Evolutionary conservation across 1,140 invertebrate genomes (phyloP), one percentile per base, ranked within the genome.

Genomic region (Drosophila mauritiana): DNA sequence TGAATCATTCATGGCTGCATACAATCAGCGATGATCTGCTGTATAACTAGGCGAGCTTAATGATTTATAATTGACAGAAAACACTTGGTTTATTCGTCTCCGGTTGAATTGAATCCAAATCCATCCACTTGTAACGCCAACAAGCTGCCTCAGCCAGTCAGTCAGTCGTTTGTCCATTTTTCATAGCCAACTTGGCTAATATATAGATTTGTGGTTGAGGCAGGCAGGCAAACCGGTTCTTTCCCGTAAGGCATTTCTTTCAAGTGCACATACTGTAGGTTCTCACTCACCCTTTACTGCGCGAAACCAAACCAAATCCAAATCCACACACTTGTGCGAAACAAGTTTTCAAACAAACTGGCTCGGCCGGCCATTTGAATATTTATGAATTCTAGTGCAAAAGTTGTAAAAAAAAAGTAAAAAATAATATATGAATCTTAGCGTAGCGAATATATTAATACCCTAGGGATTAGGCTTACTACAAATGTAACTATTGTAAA

Each of bases 301-400:
- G 64, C 63, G 20, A 79, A 81, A 64, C 57, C 45, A 56, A 68
- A 73, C 51, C 54, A 45, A 56, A 73, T 67, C 51, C 54, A 45
- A 56, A 73, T 67, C 54, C 43, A 55, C 27, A 57, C 51, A 46
- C 36, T 31, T 31, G 40, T 22, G 43, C 49, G 22, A 78, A 89
- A 88, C 84, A 46, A 80, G 84, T 88, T 89, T 88, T 57, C 57
- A 62, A 34, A 63, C 55, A 86, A 84, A 89, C 84, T 73, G 67
- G 83, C 62, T 77, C 62, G 54, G 76, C 63, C 13, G 65, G 73
- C 67, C 79, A 63, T 81, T 82, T 68, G 75, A 78, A 67, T 85
- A 77, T 72, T 84, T 67, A 80, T 75, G 55, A 73, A 77, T 77
- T 77, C 51, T 76, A 56, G 40, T 58, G 64, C 36, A 72, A 70